Percentiles rank a stretch among this genome's conserved stretches.
Conservation (phyloP, 35 echinoderm and acorn worm species). For the Holothuria glaberrima region DNA sequence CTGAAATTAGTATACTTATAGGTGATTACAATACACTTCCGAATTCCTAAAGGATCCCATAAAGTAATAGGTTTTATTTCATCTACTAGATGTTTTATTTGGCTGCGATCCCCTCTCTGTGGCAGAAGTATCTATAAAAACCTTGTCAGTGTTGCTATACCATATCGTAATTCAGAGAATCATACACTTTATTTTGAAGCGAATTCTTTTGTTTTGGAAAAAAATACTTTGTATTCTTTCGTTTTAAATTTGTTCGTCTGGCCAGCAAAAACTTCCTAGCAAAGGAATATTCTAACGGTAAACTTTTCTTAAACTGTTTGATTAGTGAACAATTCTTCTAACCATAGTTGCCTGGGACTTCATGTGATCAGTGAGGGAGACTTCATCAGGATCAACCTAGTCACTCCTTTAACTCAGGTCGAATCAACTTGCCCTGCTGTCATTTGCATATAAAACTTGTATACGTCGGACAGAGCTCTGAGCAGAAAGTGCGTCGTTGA, state of each 20-base stretch:
- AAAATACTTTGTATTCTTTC: too few species aligned
- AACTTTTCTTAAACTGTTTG: neutral
- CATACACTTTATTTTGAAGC: too few species aligned
- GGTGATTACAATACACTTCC: neutral
- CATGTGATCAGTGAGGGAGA: neutral
- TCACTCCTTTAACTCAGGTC: neutral
- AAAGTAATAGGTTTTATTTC: neutral
- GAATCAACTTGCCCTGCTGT: neutral
- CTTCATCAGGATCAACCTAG: neutral
- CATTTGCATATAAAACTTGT: conserved; percentile 16
- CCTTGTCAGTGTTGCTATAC: too few species aligned
- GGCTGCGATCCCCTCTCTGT: too few species aligned
- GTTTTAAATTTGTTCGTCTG: neutral
- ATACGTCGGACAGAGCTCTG: neutral
- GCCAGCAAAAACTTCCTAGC: neutral
- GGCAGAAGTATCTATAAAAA: too few species aligned
- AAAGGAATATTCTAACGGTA: too few species aligned
- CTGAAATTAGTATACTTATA: neutral
- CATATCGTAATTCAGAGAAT: too few species aligned
- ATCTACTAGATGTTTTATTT: neutral
- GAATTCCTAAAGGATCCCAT: neutral
- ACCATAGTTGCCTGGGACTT: neutral
- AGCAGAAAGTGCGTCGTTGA: neutral
- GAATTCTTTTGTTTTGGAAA: too few species aligned
- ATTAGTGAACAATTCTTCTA: neutral